phyloP scores from a whole-genome alignment of 2,797 vertebrate genomes.

The Kryptolebias ocellatus region DNA sequence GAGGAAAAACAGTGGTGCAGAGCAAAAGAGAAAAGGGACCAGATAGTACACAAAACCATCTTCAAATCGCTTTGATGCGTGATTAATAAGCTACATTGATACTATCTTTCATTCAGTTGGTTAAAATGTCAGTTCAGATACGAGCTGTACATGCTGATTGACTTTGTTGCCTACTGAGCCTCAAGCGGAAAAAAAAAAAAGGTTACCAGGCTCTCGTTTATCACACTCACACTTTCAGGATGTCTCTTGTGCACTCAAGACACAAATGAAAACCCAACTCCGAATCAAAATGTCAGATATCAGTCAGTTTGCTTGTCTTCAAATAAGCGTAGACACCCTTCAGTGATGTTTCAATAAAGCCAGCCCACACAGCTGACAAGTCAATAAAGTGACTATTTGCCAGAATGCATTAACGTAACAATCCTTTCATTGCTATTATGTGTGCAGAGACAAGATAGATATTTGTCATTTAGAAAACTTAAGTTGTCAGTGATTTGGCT shows the following conservation, averaged over 20 bases:
- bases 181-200: constrained; percentile 43
- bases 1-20: constrained; percentile 27
- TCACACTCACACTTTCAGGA: constrained; percentile 31
- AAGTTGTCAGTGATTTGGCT: not conserved
- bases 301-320: constrained; percentile 53
- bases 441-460: constrained; percentile 7
- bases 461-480: constrained; percentile 1
- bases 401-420: constrained; percentile 37
- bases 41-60: constrained; percentile 16
- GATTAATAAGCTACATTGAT: constrained; percentile 68
- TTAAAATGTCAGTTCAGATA: constrained; percentile 54
- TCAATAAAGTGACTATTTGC: constrained; percentile 43
- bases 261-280: constrained; percentile 37
- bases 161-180: constrained; percentile 50
- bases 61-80: constrained; percentile 53
- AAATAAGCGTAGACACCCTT: constrained; percentile 29
- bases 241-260: constrained; percentile 35
- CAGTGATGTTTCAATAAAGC: constrained; percentile 28
- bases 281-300: constrained; percentile 62
- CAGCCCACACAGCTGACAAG: constrained; percentile 40
- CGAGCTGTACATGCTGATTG: constrained; percentile 34
- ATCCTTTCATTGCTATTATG: constrained; percentile 3
- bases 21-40: constrained; percentile 6
- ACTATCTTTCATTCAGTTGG: constrained; percentile 60
- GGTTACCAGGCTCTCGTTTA: constrained; percentile 26